Conservation (phyloP, 64 coral and sea anemone species). For the Pachyseris speciosa region DNA sequence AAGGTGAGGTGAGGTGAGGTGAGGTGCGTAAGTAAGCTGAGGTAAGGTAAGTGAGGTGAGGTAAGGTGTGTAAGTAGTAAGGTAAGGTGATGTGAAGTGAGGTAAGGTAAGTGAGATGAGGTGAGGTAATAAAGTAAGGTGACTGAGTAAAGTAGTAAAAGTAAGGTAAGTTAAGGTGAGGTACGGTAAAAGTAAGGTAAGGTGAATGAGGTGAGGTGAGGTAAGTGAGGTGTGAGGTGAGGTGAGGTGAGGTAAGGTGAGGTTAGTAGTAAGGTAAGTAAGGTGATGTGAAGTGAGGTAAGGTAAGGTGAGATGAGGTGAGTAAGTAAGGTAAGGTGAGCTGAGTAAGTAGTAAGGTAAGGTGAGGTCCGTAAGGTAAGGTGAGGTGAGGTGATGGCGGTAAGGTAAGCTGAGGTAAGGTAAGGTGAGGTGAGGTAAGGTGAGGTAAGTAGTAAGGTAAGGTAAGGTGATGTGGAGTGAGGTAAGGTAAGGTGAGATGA, state of each 20-base stretch:
- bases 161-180: constrained; percentile 1
- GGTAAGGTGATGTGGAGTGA: too few relatives aligned
- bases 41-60: too few relatives aligned
- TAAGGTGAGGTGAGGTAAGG: background rate
- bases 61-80: too few relatives aligned
- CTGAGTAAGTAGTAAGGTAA: too few relatives aligned
- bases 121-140: background rate
- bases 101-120: background rate
- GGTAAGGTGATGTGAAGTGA: background rate
- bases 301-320: constrained; percentile 6
- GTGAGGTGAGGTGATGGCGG: background rate
- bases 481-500: too few relatives aligned
- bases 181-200: background rate
- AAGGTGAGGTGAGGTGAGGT: constrained; percentile 11
- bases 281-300: background rate
- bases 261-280: background rate
- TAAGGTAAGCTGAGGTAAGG: constrained; percentile 10
- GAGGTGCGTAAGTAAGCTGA: too few relatives aligned
- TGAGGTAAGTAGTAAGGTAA: too few relatives aligned
- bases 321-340: too few relatives aligned
- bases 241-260: background rate
- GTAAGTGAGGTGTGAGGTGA: too few relatives aligned
- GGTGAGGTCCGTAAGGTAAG: background rate
- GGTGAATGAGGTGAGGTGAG: background rate
- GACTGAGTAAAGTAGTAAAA: background rate